phyloP scores from a whole-genome alignment of 1,140 invertebrate species.

The Dinothrombium tinctorium region DNA sequence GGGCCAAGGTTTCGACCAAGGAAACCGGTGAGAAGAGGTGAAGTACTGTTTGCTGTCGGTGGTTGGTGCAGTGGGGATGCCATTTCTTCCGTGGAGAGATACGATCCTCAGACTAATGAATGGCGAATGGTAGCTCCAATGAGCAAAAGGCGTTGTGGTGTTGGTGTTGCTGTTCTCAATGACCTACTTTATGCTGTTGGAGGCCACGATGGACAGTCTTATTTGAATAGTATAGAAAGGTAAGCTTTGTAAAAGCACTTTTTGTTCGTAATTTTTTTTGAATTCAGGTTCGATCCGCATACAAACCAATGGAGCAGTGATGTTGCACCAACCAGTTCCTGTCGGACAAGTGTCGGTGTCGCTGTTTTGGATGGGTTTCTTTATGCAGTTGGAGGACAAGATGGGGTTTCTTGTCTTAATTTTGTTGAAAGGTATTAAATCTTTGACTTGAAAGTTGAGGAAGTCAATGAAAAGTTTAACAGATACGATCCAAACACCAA shows the following conservation, averaged over 20 bases:
- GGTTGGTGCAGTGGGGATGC: slow-evolving; percentile 98
- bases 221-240: slow-evolving; percentile 85
- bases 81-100: slow-evolving; percentile 86
- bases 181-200: slow-evolving; percentile 67
- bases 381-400: slow-evolving; percentile 76
- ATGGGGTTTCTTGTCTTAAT: slow-evolving; percentile 61
- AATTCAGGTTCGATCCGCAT: slow-evolving; percentile 68
- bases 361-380: slow-evolving; percentile 75
- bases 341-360: slow-evolving; percentile 87
- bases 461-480: too few relatives aligned
- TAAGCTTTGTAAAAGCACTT: slow-evolving; percentile 14
- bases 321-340: slow-evolving; percentile 88
- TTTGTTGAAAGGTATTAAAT: slow-evolving; percentile 36
- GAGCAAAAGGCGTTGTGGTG: slow-evolving; percentile 86
- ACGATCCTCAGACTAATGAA: slow-evolving; percentile 83
- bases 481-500: slow-evolving; percentile 93
- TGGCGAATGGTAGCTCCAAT: slow-evolving; percentile 98
- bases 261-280: background rate
- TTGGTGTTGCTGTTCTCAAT: slow-evolving; percentile 90
- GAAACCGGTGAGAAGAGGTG: slow-evolving; percentile 67
- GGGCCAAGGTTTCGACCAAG: slow-evolving; percentile 69
- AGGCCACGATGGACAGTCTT: slow-evolving; percentile 91
- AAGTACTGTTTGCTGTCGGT: slow-evolving; percentile 85
- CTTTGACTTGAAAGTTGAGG: too few relatives aligned
- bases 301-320: slow-evolving; percentile 96